Evolutionary conservation across 2,888 invertebrate species (phyloP).

Genomic region (Leucophenga montana): DNA sequence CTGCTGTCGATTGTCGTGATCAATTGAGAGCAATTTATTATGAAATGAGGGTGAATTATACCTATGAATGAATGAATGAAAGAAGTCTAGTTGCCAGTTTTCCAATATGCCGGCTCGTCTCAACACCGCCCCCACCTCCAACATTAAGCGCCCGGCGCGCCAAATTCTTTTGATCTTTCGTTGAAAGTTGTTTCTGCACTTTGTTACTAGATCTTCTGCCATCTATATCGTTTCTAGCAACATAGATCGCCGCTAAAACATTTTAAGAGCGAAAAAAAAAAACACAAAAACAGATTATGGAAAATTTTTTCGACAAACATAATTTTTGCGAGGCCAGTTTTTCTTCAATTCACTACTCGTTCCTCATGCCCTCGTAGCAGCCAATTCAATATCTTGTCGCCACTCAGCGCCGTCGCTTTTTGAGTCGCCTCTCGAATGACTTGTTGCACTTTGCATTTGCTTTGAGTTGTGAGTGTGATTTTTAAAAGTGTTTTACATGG

Average conservation of each 20-base stretch:
- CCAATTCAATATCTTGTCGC: neutral
- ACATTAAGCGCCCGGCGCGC: conserved; percentile 59
- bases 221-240: conserved; percentile 26
- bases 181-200: conserved; percentile 19
- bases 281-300: conserved; percentile 43
- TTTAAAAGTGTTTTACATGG: conserved; percentile 68
- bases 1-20: conserved; percentile 71
- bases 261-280: neutral
- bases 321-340: conserved; percentile 43
- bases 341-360: neutral
- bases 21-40: conserved; percentile 75
- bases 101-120: no score
- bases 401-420: neutral
- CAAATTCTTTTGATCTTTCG: conserved; percentile 68
- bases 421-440: conserved; percentile 42
- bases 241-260: conserved; percentile 1
- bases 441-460: conserved; percentile 60
- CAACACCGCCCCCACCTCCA: conserved; percentile 15
- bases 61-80: conserved; percentile 57
- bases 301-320: conserved; percentile 52
- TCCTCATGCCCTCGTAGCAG: neutral
- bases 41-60: conserved; percentile 74
- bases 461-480: conserved; percentile 68
- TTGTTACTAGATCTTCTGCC: conserved; percentile 14
- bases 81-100: no score